Evolutionary conservation across 2,113 vertebrate species (phyloP), one percentile per base, ranked within the genome.

Genomic region (Conger conger): DNA sequence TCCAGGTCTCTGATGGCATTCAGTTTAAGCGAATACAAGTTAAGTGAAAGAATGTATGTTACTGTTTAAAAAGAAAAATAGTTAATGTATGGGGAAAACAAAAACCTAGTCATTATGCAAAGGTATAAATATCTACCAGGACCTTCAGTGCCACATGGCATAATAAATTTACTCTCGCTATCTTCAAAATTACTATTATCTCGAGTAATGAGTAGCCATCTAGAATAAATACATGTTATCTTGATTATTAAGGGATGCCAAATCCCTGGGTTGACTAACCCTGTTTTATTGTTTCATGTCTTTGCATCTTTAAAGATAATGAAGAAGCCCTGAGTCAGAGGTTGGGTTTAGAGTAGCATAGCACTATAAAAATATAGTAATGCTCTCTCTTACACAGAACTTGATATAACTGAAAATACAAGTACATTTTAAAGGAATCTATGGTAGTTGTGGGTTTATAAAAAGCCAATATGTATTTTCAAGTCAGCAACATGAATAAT

Each of bases 141-240:
- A 33, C 5, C 33, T 73, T 4, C 68, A 73, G 68, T 73, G 68
- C 68, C 68, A 73, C 68, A 73, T 73, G 68, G n/a, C 68, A 73
- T 73, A 73, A 73, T 73, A 73, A 73, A 73, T 73, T 73, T 73
- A 73, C 68, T 73, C n/a, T 33, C 68, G 27, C 60, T 73, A 33
- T 73, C 68, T 73, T 73, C n/a, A 73, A 73, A 63, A 73, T 73
- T 73, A 73, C 68, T 73, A 73, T 73, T 73, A 73, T 73, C 68
- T 73, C 30, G 27, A 73, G 13, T 73, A 73, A 73, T 73, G 27
- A 73, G 68, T 73, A 73, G n/a, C 68, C n/a, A 73, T 73, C n/a
- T 73, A 73, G 27, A 73, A 27, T 73, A 73, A 73, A 73, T 73
- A 73, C n/a, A 73, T 73, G n/a, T 73, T 73, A 73, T 73, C 68